Evolutionary conservation across 2,113 vertebrate genomes (phyloP).

Genomic region (Thomomys bottae): DNA sequence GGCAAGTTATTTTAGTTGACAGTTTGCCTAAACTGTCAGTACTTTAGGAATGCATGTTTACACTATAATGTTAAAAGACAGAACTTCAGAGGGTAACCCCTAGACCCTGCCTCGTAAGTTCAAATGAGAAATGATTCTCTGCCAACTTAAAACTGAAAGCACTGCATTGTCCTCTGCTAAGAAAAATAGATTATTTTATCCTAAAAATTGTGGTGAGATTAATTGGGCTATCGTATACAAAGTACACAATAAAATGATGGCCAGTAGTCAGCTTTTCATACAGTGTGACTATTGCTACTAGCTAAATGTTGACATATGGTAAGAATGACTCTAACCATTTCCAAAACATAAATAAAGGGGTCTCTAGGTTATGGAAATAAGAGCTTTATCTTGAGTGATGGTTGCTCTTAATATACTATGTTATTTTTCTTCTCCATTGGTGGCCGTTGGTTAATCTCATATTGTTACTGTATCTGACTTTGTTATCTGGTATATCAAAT

Average conservation of each 20-base stretch:
- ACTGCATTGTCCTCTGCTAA: neutral
- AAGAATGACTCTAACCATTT: neutral
- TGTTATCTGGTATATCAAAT: no score
- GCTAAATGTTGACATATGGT: neutral
- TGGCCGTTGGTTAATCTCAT: no score
- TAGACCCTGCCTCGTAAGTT: neutral
- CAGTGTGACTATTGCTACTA: neutral
- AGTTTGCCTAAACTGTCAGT: neutral
- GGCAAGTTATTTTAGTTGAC: neutral
- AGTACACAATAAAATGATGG: neutral
- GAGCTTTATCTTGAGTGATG: no score
- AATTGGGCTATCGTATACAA: neutral
- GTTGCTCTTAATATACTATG: no score
- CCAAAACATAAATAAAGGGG: slow-evolving; percentile 13
- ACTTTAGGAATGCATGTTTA: neutral
- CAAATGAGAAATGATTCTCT: neutral
- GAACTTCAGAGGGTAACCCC: neutral
- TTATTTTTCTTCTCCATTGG: no score
- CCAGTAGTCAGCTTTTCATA: neutral
- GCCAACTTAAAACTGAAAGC: neutral
- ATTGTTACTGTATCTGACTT: no score
- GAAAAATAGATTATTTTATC: neutral
- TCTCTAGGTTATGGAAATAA: no score
- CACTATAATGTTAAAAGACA: neutral
- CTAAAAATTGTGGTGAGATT: neutral